Conservation (phyloP, 2,797 vertebrate species). For the Sorex maritimensis region DNA sequence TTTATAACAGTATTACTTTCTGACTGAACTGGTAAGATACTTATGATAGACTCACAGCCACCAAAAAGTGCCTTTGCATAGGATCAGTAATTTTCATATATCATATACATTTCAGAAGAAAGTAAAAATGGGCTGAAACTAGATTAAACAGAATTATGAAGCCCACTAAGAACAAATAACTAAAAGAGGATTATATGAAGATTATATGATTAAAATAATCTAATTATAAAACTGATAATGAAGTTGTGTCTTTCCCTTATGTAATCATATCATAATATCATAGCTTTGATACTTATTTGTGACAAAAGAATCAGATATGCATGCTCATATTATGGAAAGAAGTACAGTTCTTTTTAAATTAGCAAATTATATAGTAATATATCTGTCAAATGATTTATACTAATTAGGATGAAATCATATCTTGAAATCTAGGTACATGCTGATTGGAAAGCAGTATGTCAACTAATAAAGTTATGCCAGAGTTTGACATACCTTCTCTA, state of each 20-base stretch:
- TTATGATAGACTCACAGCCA: conserved; percentile 4
- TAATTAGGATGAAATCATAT: neutral
- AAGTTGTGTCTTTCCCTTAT: too few species aligned
- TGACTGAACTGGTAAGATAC: neutral
- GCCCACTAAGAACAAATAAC: neutral
- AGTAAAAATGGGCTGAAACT: neutral
- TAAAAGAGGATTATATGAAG: neutral
- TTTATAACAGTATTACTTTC: conserved; percentile 9
- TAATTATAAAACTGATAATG: neutral
- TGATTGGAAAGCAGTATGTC: conserved; percentile 4
- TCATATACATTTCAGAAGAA: neutral
- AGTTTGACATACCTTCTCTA: neutral
- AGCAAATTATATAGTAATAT: neutral
- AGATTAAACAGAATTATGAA: neutral
- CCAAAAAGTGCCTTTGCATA: neutral
- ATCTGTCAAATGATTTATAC: neutral
- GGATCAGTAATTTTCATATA: neutral
- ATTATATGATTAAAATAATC: neutral
- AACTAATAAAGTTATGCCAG: neutral
- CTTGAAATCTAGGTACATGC: neutral
- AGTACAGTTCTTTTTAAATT: neutral
- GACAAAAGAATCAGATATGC: neutral
- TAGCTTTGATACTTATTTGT: neutral
- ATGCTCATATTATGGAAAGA: neutral
- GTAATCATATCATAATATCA: neutral